Evolutionary conservation across 1,140 invertebrate species (phyloP).

Genomic region (Drosophila subpulchrella): DNA sequence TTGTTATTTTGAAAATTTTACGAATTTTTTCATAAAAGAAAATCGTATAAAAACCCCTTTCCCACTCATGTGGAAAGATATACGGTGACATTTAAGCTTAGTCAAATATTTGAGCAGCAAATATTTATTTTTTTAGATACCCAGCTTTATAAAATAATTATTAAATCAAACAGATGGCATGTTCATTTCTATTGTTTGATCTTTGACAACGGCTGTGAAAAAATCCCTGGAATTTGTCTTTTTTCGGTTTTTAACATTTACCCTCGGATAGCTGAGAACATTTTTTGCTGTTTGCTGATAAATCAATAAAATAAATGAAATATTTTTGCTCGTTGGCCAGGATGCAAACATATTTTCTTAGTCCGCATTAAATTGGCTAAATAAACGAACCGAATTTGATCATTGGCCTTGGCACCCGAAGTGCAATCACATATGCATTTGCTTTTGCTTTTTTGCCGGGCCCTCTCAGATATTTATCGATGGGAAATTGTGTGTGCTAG

Average conservation of each 20-base stretch:
- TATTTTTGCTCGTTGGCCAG: background rate
- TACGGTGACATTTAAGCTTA: no score
- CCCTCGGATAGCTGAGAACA: background rate
- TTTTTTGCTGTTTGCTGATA: background rate
- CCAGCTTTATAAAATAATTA: background rate
- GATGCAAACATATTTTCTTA: background rate
- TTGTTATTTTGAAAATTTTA: background rate
- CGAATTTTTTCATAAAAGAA: no score
- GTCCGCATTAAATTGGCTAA: constrained; percentile 2
- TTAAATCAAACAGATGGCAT: background rate
- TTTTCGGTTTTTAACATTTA: background rate
- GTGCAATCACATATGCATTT: background rate
- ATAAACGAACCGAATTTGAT: constrained; percentile 5
- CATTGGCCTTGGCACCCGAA: constrained; percentile 19
- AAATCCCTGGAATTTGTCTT: background rate
- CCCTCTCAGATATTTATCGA: constrained; percentile 6
- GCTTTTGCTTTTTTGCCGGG: background rate
- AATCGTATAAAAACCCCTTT: no score
- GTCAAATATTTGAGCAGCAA: background rate
- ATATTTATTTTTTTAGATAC: background rate
- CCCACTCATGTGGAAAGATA: no score
- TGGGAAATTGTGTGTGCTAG: constrained; percentile 13
- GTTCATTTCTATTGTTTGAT: background rate
- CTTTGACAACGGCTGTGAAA: background rate
- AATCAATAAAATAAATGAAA: constrained; percentile 2